Evolutionary conservation across 2,797 vertebrate species (phyloP), one percentile per base, ranked within the genome.

Genomic region (Esox masquinongy): DNA sequence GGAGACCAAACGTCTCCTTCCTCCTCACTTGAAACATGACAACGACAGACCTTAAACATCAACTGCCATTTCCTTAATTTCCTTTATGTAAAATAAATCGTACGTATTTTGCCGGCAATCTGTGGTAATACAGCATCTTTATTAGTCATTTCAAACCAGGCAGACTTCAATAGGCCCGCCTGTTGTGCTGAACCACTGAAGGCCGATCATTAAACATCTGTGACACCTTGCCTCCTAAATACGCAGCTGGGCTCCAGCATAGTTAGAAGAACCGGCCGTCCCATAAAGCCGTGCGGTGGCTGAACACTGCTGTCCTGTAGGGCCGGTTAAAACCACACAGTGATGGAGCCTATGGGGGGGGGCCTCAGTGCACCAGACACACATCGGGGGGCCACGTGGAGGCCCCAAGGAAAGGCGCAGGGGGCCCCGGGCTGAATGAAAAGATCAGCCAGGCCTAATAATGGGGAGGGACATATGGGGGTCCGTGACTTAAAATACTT

Each of bases 11-110:
- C 74, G 1, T 19, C 64, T 31, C 5, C 12, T 2, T 19, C 49
- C 26, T 15, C 22, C 39, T 12, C 22, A 22, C 14, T 69, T 80
- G 79, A 88, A 83, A 83, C 79, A 85, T 80, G 76, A 80, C 53
- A 16, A 59, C 51, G 76, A 68, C 0, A 2, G 82, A 82, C 67
- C 67, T 19, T 22, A 7, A 50, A 76, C 70, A 73, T 50, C 78
- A 59, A 78, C 16, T 53, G 74, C 73, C 71, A 76, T 83, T 29
- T 72, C 47, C 51, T 82, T 43, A 69, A 76, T 83, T 29, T 72
- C 47, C 51, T 82, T 43, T 22, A 24, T 80, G 74, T 75, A 39
- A 39, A 39, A 39, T 5, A 8, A 3, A 39, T 5, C 5, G 1
- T 5, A 3, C 36, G 6, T 36, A 15, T n/a, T 56, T 56, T 56